These are phyloP conservation scores for Heliconius hermathena DNA, from an alignment of 1,140 invertebrate genomes.

Conservation along the genomic window DNA sequence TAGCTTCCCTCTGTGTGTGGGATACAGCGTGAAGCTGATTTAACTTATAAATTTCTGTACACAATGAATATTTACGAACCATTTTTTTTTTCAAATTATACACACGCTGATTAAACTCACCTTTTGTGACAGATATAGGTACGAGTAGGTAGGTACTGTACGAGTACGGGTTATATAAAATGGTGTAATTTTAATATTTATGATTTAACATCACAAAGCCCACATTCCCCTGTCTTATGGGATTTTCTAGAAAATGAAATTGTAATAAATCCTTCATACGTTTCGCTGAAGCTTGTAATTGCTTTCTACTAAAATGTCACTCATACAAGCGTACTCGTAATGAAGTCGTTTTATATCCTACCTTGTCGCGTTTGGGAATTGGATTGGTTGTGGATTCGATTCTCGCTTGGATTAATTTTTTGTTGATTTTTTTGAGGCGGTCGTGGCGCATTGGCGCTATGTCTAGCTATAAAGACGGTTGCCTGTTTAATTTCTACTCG, in stretches of 20 bases:
- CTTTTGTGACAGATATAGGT: neutral
- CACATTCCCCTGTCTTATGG: constrained; percentile 27
- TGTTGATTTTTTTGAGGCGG: too few relatives aligned
- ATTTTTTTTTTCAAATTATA: neutral
- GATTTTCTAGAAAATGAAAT: constrained; percentile 35
- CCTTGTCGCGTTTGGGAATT: neutral
- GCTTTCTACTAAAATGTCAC: constrained; percentile 41
- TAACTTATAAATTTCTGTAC: too few relatives aligned
- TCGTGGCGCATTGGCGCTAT: too few relatives aligned
- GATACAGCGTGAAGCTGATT: too few relatives aligned
- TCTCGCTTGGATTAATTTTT: too few relatives aligned
- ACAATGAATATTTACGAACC: too few relatives aligned
- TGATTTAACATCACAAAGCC: constrained; percentile 17
- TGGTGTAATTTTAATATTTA: constrained; percentile 37
- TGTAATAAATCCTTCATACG: constrained; percentile 40
- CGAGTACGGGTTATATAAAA: neutral
- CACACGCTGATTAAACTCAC: neutral
- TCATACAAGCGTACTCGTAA: constrained; percentile 27
- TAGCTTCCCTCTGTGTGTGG: too few relatives aligned
- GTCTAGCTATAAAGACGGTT: too few relatives aligned
- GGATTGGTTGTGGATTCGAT: neutral
- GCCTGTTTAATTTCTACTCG: too few relatives aligned
- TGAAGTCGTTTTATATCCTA: neutral
- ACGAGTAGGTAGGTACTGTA: constrained; percentile 19
- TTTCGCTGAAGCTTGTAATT: constrained; percentile 45